phyloP scores from a whole-genome alignment of 2,113 vertebrate genomes.

The Calidris pygmaea region DNA sequence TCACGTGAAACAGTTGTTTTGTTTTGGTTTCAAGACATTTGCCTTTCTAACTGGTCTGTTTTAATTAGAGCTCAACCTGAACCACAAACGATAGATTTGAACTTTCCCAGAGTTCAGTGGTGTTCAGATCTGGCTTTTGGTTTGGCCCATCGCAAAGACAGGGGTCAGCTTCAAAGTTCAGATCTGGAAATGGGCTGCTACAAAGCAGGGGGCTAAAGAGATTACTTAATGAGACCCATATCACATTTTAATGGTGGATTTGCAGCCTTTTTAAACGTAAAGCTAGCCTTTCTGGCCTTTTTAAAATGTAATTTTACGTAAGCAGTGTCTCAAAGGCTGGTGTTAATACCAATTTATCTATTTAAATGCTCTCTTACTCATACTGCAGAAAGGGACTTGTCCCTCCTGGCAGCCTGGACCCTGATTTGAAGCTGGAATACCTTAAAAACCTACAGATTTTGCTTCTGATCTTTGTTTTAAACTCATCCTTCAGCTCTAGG shows the following conservation, averaged over 20 bases:
- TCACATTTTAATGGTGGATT: neutral
- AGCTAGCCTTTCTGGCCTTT: neutral
- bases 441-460: neutral
- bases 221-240: neutral
- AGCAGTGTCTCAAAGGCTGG: neutral
- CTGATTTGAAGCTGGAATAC: neutral
- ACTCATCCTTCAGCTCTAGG: neutral
- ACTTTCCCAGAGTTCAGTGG: conserved; percentile 65
- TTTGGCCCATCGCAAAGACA: conserved; percentile 56
- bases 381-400: neutral
- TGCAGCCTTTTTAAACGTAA: neutral
- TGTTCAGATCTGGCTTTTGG: conserved; percentile 69
- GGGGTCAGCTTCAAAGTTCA: conserved; percentile 56
- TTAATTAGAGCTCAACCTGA: conserved; percentile 69
- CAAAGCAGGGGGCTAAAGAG: neutral
- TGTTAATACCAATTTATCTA: neutral
- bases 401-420: neutral
- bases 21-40: conserved; percentile 53
- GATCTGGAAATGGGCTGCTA: conserved; percentile 1
- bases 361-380: neutral
- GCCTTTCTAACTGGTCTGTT: conserved; percentile 47
- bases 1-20: conserved; percentile 66
- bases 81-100: conserved; percentile 68
- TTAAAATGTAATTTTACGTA: neutral
- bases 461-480: neutral